Evolutionary conservation across 2,888 invertebrate species (phyloP).

Genomic region (Sesia apiformis): DNA sequence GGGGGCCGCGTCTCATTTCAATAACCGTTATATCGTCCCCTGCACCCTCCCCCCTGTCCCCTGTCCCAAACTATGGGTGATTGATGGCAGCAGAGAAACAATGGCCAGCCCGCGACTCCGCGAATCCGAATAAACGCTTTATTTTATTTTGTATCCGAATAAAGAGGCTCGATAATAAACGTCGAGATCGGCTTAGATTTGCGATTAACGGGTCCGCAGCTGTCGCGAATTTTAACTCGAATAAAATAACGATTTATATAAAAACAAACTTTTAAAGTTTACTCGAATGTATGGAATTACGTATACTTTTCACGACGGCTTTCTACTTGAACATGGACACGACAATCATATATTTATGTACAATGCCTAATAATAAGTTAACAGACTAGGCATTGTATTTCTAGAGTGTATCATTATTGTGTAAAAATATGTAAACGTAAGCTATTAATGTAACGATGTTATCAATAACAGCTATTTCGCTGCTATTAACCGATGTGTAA

Average conservation of each 20-base stretch:
- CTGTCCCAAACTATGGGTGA: conserved; percentile 52
- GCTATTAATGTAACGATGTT: conserved; percentile 21
- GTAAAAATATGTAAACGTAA: conserved; percentile 33
- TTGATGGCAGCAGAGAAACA: conserved; percentile 69
- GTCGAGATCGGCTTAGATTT: conserved; percentile 60
- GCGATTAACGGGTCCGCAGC: conserved; percentile 46
- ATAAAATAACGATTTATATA: not conserved
- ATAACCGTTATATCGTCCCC: conserved; percentile 68
- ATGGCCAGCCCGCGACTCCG: conserved; percentile 62
- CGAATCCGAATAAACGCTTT: conserved; percentile 73
- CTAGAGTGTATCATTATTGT: conserved; percentile 34
- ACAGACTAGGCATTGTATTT: conserved; percentile 1
- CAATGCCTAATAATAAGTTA: not conserved
- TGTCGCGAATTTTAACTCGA: conserved; percentile 30
- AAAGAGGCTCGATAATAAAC: conserved; percentile 62
- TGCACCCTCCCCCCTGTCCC: conserved; percentile 19
- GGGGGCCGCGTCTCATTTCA: conserved; percentile 69
- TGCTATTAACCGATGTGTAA: conserved; percentile 15
- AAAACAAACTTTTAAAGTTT: not conserved
- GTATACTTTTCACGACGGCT: not conserved
- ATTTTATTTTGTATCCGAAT: conserved; percentile 64
- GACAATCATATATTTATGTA: no score
- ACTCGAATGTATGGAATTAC: not conserved
- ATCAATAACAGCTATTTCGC: conserved; percentile 40
- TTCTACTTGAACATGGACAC: not conserved